These are phyloP conservation scores for Chiridota heheva DNA, from an alignment of 35 echinoderm and acorn worm species.

Conservation along the genomic window DNA sequence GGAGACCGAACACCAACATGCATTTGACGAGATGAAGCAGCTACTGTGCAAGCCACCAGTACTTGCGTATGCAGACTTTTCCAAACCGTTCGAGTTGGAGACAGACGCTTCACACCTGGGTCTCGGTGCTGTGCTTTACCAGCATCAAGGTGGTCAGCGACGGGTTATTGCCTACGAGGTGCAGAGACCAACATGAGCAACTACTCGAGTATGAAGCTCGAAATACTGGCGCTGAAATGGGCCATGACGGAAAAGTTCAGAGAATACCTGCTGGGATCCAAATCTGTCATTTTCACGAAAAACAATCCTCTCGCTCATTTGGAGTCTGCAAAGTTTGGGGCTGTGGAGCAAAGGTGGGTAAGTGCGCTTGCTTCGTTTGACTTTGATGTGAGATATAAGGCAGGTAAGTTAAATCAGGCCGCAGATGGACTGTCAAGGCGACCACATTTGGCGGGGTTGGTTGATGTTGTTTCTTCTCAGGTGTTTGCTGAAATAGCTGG, in stretches of 20 bases:
- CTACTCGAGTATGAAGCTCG: slow-evolving; percentile 28
- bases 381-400: slow-evolving; percentile 26
- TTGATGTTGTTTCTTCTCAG: no score
- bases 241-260: slow-evolving; percentile 43
- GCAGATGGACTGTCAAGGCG: slow-evolving; percentile 59
- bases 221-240: slow-evolving; percentile 50
- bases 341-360: slow-evolving; percentile 33
- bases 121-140: slow-evolving; percentile 62
- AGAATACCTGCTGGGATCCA: slow-evolving; percentile 18
- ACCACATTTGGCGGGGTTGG: no score
- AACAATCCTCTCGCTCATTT: slow-evolving; percentile 45
- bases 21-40: slow-evolving; percentile 30
- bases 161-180: slow-evolving; percentile 73
- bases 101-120: slow-evolving; percentile 56
- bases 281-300: slow-evolving; percentile 15
- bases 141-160: no score
- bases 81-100: slow-evolving; percentile 45
- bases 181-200: no score
- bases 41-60: slow-evolving; percentile 45
- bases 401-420: slow-evolving; percentile 17
- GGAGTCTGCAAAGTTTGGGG: slow-evolving; percentile 38
- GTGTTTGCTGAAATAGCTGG: no score
- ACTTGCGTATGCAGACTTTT: slow-evolving; percentile 58
- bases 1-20: no score
- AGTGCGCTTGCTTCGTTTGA: slow-evolving; percentile 24